Conservation (phyloP, 1,140 invertebrate species). For the Scaptomyza hsui region DNA sequence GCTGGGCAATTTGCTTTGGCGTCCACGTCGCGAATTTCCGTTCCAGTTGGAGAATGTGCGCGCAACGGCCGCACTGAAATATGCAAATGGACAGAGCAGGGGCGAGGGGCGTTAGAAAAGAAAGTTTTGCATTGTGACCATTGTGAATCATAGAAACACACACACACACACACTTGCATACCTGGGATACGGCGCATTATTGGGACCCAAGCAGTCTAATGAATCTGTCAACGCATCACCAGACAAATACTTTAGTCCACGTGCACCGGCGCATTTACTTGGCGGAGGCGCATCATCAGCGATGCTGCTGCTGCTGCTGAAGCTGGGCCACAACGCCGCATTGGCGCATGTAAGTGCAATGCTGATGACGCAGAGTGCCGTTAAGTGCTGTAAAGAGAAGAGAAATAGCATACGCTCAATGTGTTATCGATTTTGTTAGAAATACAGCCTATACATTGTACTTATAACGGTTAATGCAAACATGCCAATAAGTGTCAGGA, state of each 20-base stretch:
- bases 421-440: constrained; percentile 26
- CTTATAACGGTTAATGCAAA: constrained; percentile 34
- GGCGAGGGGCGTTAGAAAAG: constrained; percentile 69
- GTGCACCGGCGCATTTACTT: constrained; percentile 86
- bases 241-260: constrained; percentile 91
- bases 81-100: constrained; percentile 39
- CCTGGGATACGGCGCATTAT: constrained; percentile 92
- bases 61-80: constrained; percentile 87
- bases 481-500: constrained; percentile 28
- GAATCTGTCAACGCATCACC: constrained; percentile 92
- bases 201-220: constrained; percentile 90
- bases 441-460: constrained; percentile 5
- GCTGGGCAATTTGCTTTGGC: constrained; percentile 84
- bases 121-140: constrained; percentile 56
- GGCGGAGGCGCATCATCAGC: constrained; percentile 60
- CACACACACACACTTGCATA: constrained; percentile 83
- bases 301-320: constrained; percentile 53
- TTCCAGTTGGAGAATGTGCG: constrained; percentile 86
- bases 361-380: constrained; percentile 72
- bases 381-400: constrained; percentile 63
- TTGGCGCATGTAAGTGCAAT: constrained; percentile 67
- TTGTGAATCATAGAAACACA: constrained; percentile 17
- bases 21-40: constrained; percentile 81
- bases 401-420: constrained; percentile 28
- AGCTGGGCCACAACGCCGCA: constrained; percentile 77